Base-by-base conservation (phyloP, 64 coral and sea anemone species). In the Actinia tenebrosa region DNA sequence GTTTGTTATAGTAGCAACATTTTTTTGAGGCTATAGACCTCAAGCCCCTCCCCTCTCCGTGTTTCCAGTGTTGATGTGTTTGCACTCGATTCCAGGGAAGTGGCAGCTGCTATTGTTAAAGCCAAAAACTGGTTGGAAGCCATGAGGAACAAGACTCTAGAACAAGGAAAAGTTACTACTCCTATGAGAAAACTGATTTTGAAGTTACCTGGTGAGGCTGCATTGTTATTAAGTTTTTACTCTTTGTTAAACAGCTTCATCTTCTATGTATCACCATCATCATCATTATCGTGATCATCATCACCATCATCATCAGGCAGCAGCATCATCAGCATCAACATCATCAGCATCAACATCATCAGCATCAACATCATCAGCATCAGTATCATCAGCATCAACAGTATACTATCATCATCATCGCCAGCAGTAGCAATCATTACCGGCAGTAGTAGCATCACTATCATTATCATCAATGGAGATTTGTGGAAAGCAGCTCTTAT, bases 161-260 rank as follows among this genome's bases (percentile, higher is more conserved):
- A 98, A 16, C 80, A 92, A 63, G 86, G 83, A 20, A 44, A 19
- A 53, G 91, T 91, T 20, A 98, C 96, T n/a, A 95, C 93, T 10
- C 96, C 96, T 42, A 85, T 98, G 85, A 94, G 96, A 59, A 98
- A 98, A 62, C 88, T 98, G 14, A 98, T 98, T 18, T 71, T 47
- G 8, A 92, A 94, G 77, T 84, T 92, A 64, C 96, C 96, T 86
- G 93, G 96, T 92, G 85, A 18, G 88, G 63, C 8, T 30, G 69
- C 69, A 15, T 23, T 23, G 4, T 5, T 69, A 69, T 69, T 37
- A 37, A 37, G 30, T 37, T 37, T 37, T 37, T 37, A 37, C 30
- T 37, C 30, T 37, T 37, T 37, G 30, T 37, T 37, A 37, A 37
- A 37, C 30, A 37, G 30, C 30, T 37, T 69, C 18, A 20, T 69